Conservation (phyloP, 2,888 invertebrate genomes). For the Drosophila pseudotalamancana region DNA sequence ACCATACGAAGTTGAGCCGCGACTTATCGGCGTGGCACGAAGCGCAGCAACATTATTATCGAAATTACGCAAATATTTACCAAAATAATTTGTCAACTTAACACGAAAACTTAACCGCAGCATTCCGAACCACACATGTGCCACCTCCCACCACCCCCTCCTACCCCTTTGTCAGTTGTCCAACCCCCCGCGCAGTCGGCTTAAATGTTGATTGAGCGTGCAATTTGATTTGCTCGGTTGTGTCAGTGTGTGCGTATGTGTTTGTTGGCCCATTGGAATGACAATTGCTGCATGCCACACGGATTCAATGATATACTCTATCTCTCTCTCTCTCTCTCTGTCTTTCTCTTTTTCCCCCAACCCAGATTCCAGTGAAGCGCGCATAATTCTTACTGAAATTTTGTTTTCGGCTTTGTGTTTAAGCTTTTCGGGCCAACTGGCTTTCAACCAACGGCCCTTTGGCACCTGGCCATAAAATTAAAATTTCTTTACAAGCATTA, state of each 20-base stretch:
- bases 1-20: not conserved
- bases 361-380: constrained; percentile 49
- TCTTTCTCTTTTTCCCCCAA: not conserved
- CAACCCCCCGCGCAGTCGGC: not conserved
- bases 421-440: constrained; percentile 17
- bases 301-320: not conserved
- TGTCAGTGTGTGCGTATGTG: not conserved
- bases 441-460: constrained; percentile 35
- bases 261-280: not conserved
- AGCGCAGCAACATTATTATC: constrained; percentile 61
- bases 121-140: constrained; percentile 19
- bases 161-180: not conserved
- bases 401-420: constrained; percentile 50
- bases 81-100: constrained; percentile 79
- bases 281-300: constrained; percentile 23
- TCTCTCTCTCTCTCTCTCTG: not conserved
- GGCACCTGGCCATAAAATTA: constrained; percentile 78
- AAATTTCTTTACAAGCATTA: constrained; percentile 80
- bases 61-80: constrained; percentile 77
- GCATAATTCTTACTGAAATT: constrained; percentile 70
- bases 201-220: constrained; percentile 51
- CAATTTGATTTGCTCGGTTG: constrained; percentile 27
- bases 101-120: constrained; percentile 63
- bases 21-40: constrained; percentile 25
- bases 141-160: not conserved